A percentile compares a stretch with the other conserved stretches of the same genome.
Evolutionary conservation across 2,113 vertebrate species (phyloP).

Genomic region (Cavia aperea): DNA sequence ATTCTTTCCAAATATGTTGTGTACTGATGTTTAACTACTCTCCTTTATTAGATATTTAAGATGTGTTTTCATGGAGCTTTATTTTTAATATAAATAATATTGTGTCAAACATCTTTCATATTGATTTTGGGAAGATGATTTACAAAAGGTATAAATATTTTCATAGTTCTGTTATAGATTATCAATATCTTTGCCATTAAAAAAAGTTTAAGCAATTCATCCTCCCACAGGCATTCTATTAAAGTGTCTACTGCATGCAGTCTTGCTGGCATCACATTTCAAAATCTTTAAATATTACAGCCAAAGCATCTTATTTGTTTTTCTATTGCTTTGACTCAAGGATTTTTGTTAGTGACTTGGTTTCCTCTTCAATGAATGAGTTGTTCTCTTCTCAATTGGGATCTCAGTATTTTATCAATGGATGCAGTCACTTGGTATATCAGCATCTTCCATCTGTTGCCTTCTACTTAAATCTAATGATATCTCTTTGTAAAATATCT

Average conservation of each 20-base stretch:
- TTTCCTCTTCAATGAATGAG: background rate
- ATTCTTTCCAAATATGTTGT: background rate
- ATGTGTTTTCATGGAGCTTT: background rate
- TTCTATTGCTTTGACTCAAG: constrained; percentile 12
- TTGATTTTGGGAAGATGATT: constrained; percentile 5
- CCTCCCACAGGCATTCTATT: background rate
- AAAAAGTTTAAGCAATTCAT: constrained; percentile 16
- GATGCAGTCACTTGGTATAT: background rate
- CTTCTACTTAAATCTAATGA: background rate
- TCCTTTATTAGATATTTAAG: constrained; percentile 27
- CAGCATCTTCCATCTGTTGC: background rate
- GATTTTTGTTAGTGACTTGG: constrained; percentile 14
- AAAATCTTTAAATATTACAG: constrained; percentile 17
- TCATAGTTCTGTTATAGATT: background rate
- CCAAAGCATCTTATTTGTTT: background rate
- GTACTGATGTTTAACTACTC: background rate
- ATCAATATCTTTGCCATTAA: background rate
- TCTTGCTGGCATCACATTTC: background rate
- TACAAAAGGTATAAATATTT: constrained; percentile 20
- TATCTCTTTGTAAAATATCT: background rate
- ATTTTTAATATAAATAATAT: constrained; percentile 25
- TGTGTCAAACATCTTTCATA: background rate
- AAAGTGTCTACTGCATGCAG: background rate
- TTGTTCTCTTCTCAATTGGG: background rate
- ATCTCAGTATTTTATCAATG: background rate